Evolutionary conservation across 2,113 vertebrate species (phyloP).

Genomic region (Hippocampus barbouri): DNA sequence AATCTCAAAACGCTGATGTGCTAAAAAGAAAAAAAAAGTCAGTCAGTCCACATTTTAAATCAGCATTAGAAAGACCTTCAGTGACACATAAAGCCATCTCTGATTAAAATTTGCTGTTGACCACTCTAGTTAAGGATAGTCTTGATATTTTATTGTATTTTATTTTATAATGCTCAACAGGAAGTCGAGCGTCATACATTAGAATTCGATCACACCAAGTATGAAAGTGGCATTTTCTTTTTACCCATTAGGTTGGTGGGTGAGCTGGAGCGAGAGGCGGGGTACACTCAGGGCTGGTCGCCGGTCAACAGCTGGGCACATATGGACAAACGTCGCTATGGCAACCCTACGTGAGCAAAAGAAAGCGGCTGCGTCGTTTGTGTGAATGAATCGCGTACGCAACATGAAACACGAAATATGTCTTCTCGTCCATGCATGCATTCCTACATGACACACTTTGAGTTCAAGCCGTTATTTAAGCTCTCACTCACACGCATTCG

Average conservation of each 20-base stretch:
- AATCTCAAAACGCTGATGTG: no score
- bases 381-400: slow-evolving; percentile 21
- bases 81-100: background rate
- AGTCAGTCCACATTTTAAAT: no score
- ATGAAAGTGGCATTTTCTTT: background rate
- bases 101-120: no score
- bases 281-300: background rate
- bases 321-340: background rate
- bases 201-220: background rate
- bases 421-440: slow-evolving; percentile 34
- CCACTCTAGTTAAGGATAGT: background rate
- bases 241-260: background rate
- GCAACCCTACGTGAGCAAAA: background rate
- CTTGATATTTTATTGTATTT: background rate
- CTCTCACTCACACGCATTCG: slow-evolving; percentile 33
- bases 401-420: slow-evolving; percentile 17
- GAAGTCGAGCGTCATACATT: background rate
- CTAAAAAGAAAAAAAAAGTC: no score
- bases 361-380: background rate
- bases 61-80: no score
- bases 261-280: background rate
- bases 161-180: background rate
- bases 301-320: background rate
- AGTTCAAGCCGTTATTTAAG: background rate
- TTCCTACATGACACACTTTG: slow-evolving; percentile 6